Evolutionary conservation across 2,113 vertebrate genomes (phyloP).

Genomic region (Syrmaticus mikado): DNA sequence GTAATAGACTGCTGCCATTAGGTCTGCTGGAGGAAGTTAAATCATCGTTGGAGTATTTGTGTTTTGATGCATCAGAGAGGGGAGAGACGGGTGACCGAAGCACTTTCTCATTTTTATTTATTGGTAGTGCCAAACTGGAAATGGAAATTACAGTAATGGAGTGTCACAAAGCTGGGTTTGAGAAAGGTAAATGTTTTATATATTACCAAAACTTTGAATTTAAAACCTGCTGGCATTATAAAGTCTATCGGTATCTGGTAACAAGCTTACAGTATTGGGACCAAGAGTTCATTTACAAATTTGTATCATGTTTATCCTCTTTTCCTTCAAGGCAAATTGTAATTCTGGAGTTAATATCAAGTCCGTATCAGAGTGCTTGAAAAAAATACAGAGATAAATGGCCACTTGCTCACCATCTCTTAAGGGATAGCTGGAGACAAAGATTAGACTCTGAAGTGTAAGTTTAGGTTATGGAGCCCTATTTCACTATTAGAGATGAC

Average conservation of each 20-base stretch:
- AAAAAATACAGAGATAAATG: constrained; percentile 61
- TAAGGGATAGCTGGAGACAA: constrained; percentile 54
- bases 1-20: constrained; percentile 69
- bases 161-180: constrained; percentile 65
- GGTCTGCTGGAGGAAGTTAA: constrained; percentile 76
- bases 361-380: constrained; percentile 33
- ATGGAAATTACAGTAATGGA: constrained; percentile 77
- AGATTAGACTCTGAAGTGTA: constrained; percentile 62
- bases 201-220: constrained; percentile 65
- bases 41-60: constrained; percentile 81
- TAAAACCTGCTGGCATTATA: constrained; percentile 60
- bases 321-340: constrained; percentile 41
- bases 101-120: constrained; percentile 88
- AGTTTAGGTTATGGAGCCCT: constrained; percentile 60
- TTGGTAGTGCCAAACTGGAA: constrained; percentile 82
- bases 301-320: constrained; percentile 49
- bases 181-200: constrained; percentile 70
- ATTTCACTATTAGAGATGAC: constrained; percentile 70
- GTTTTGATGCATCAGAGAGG: constrained; percentile 82
- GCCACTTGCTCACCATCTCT: constrained; percentile 61
- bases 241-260: constrained; percentile 57
- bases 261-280: constrained; percentile 50
- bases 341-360: constrained; percentile 62
- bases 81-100: constrained; percentile 89
- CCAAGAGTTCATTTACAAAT: constrained; percentile 60